Evolutionary conservation across 1,140 invertebrate genomes (phyloP), one percentile per base, ranked within the genome.

Genomic region (Drosophila pallidifrons): DNA sequence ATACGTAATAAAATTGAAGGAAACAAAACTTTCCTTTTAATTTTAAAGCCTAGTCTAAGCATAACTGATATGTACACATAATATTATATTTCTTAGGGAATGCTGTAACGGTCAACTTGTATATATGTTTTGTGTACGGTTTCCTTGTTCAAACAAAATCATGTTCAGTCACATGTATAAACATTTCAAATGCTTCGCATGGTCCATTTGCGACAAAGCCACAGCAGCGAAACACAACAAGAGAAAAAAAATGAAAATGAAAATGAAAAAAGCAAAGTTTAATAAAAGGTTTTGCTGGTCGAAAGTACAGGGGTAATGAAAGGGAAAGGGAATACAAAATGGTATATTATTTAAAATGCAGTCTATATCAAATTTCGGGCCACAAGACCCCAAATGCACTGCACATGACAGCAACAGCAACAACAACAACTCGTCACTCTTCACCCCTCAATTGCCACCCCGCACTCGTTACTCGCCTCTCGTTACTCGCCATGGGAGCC

Each of bases 291-390:
- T 54, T 71, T 47, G 59, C 51, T 59, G n/a, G 52, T 49, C 46
- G 20, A 41, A 47, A 46, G n/a, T 16, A 25, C n/a, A 43, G 20
- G 28, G 20, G n/a, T 7, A 75, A 75, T 43, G 60, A 68, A 72
- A 77, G 70, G 60, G 75, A 82, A 82, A 83, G 70, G 60, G 75
- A 82, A 82, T 80, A 83, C 77, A 77, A 77, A 81, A 85, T 47
- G 72, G 57, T 67, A 70, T 77, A 83, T 83, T 81, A 86, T 86
- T 86, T 86, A 74, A 81, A 81, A 75, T 86, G 82, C 78, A 86
- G 79, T 82, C 79, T 66, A 81, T 86, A 86, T 86, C 82, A 75
- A 82, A 86, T 86, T 86, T 86, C 82, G 75, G 58, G 52, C 20
- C 43, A 41, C 49, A 16, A 63, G 63, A 43, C 58, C 64, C 59